Conservation (phyloP, 2,888 invertebrate genomes). For the Scaptomyza flava region DNA sequence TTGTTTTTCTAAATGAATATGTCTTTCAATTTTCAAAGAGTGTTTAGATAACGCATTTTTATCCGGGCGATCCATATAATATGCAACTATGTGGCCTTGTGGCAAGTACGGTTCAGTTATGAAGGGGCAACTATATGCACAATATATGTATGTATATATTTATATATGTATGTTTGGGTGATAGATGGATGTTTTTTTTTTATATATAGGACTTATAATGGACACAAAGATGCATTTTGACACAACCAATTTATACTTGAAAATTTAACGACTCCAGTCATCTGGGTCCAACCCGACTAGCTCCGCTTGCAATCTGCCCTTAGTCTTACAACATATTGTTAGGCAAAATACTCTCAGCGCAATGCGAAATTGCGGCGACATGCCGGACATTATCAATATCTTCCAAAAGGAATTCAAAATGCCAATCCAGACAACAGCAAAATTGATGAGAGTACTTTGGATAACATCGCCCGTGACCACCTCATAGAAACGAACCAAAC, state of each 20-base stretch:
- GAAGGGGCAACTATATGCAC: conserved; percentile 29
- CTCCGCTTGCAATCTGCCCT: conserved; percentile 93
- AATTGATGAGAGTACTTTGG: conserved; percentile 93
- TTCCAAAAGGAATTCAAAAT: conserved; percentile 98
- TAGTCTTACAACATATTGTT: conserved; percentile 94
- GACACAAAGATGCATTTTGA: conserved; percentile 37
- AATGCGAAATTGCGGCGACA: conserved; percentile 96
- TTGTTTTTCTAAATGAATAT: conserved; percentile 60
- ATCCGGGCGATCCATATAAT: conserved; percentile 64
- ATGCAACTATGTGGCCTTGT: conserved; percentile 72
- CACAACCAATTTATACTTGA: conserved; percentile 69
- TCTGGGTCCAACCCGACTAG: conserved; percentile 94
- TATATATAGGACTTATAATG: conserved; percentile 17
- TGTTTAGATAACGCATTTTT: conserved; percentile 28
- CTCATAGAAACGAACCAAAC: conserved; percentile 92
- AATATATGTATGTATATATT: background rate
- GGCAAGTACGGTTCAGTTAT: conserved; percentile 61
- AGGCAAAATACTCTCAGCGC: conserved; percentile 94
- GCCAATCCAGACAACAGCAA: conserved; percentile 97
- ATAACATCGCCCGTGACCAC: conserved; percentile 87
- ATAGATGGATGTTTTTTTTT: background rate
- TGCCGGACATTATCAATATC: conserved; percentile 93
- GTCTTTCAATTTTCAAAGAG: conserved; percentile 62
- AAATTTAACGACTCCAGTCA: conserved; percentile 87
- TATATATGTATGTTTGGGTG: background rate